Conservation (phyloP, 2,113 vertebrate species). For the Protomyctophum bolini region DNA sequence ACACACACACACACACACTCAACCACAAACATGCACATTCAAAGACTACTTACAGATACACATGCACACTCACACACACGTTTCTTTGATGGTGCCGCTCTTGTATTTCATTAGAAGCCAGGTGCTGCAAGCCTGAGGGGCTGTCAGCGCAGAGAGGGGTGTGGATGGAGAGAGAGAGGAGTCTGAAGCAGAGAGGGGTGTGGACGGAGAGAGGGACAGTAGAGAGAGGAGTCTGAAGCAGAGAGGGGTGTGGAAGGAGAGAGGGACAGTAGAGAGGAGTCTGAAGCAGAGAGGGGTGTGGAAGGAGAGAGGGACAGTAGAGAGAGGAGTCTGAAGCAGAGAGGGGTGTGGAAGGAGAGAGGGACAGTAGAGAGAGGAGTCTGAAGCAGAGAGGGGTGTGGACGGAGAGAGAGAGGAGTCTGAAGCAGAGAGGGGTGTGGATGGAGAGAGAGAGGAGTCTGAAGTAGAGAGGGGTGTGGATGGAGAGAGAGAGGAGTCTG, state of each 20-base stretch:
- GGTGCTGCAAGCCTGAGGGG: constrained; percentile 62
- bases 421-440: constrained; percentile 45
- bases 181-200: no score
- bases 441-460: constrained; percentile 35
- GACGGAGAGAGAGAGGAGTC: constrained; percentile 39
- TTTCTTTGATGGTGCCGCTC: constrained; percentile 52
- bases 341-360: constrained; percentile 13
- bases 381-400: constrained; percentile 34
- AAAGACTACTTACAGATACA: not conserved
- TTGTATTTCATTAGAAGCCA: constrained; percentile 69
- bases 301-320: not conserved
- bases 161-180: constrained; percentile 45
- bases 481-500: constrained; percentile 29
- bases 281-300: not conserved
- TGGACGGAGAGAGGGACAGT: constrained; percentile 7
- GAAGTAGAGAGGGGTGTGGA: constrained; percentile 51
- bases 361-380: not conserved
- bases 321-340: no score
- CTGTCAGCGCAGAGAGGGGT: constrained; percentile 45
- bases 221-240: not conserved
- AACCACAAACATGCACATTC: constrained; percentile 4
- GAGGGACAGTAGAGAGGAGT: not conserved
- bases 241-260: constrained; percentile 23
- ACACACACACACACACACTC: not conserved
- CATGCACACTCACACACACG: constrained; percentile 2